Evolutionary conservation across 2,113 vertebrate genomes (phyloP), one percentile per base, ranked within the genome.

Genomic region (Atrichornis clamosus): DNA sequence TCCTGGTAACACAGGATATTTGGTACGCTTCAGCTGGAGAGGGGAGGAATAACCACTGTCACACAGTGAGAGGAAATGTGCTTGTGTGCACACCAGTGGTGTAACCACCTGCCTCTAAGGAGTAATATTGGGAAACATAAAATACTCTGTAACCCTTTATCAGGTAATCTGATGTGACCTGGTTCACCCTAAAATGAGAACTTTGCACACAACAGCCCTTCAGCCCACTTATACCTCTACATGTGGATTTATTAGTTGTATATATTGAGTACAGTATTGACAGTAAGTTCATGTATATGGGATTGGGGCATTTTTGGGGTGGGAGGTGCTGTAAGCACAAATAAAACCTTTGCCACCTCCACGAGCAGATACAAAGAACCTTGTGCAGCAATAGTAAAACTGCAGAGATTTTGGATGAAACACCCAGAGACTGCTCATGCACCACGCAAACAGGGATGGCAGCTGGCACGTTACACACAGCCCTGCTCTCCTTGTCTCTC

Each of bases 321-420:
- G 23, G 42, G 67, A 79, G 33, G 12, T 53, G 28, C 37, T 53
- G 7, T n/a, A 67, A 67, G 47, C 58, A 55, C 56, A 49, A 58
- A 60, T 3, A 58, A 90, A 91, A 55, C 17, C 42, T 65, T 24
- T 42, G n/a, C 19, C 17, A 15, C n/a, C 62, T 73, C 53, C 37
- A 30, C 0, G 3, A 59, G 42, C 42, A 82, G 47, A 52, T 33
- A 52, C 11, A 49, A 62, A 70, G 73, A 59, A 73, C 16, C 26
- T 19, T 1, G 2, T 21, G 23, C 39, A n/a, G 16, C 2, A 37
- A 37, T 0, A 50, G 26, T 5, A 37, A 73, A 32, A 20, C n/a
- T 50, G 59, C 49, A 4, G 23, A 50, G 63, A 8, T 24, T 80
- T 39, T 55, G 60, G 60, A 46, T 24, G 28, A 49, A 74, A 42